Conservation (phyloP, 1,140 invertebrate genomes). For the Zaprionus gabonicus region DNA sequence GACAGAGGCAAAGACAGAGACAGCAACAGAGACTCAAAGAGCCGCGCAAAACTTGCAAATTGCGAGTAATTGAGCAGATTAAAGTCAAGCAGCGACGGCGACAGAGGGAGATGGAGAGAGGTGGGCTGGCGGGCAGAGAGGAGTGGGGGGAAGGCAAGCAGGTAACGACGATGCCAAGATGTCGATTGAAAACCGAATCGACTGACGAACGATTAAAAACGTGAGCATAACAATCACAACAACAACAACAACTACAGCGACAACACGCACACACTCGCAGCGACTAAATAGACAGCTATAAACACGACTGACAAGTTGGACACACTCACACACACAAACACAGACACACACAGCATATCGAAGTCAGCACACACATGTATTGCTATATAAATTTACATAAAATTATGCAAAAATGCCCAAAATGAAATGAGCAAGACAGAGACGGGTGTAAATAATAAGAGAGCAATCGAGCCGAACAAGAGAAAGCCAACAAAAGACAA, state of each 20-base stretch:
- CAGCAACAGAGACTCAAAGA: conserved; percentile 33
- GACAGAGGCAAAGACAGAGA: conserved; percentile 2
- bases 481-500: conserved; percentile 45
- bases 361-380: conserved; percentile 10
- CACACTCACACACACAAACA: conserved; percentile 12
- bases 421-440: conserved; percentile 39
- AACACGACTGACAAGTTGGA: conserved; percentile 70
- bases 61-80: conserved; percentile 83
- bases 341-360: conserved; percentile 26
- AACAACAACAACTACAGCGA: conserved; percentile 41
- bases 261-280: conserved; percentile 42
- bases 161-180: conserved; percentile 59
- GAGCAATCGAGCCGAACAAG: conserved; percentile 45
- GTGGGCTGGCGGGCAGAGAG: neutral
- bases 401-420: conserved; percentile 76
- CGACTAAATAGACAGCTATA: conserved; percentile 59
- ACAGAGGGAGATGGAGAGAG: conserved; percentile 33
- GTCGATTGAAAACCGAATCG: conserved; percentile 67
- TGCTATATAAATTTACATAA: conserved; percentile 73
- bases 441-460: conserved; percentile 40
- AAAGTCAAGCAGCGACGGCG: conserved; percentile 75
- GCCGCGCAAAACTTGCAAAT: conserved; percentile 76
- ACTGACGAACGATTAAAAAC: conserved; percentile 74
- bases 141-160: conserved; percentile 10
- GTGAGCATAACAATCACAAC: conserved; percentile 73